These are phyloP conservation scores for Arion vulgaris DNA, from an alignment of 1,140 invertebrate species.

Conservation along the genomic window DNA sequence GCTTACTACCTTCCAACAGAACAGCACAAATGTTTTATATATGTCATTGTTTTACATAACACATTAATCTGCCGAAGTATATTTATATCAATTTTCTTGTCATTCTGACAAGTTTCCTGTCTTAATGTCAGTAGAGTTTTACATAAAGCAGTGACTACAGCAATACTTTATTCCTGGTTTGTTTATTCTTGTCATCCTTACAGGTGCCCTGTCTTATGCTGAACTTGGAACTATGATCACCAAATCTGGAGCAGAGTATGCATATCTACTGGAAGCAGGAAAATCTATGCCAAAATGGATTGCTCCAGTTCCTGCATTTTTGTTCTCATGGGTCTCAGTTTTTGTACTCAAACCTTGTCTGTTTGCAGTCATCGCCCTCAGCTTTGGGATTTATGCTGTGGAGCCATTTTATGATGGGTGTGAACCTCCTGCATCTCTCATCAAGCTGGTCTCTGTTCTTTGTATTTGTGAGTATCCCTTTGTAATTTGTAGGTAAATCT, in stretches of 20 bases:
- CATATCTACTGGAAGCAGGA: conserved; percentile 63
- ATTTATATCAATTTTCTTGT: no score
- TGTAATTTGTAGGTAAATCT: not conserved
- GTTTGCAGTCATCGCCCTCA: conserved; percentile 92
- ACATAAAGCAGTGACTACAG: no score
- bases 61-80: no score
- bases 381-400: conserved; percentile 92
- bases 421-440: conserved; percentile 49
- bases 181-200: conserved; percentile 5
- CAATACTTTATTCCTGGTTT: not conserved
- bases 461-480: conserved; percentile 58
- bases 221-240: conserved; percentile 81
- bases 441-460: conserved; percentile 55
- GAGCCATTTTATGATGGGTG: conserved; percentile 83
- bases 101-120: no score
- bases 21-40: no score
- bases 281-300: conserved; percentile 49
- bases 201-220: conserved; percentile 86
- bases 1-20: no score
- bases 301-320: conserved; percentile 63
- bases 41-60: no score
- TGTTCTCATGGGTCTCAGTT: conserved; percentile 77
- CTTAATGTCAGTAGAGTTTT: no score
- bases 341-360: conserved; percentile 77
- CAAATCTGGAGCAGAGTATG: conserved; percentile 68